These are phyloP conservation scores for Clepsis dumicolana DNA, from an alignment of 2,888 invertebrate species.

Conservation along the genomic window DNA sequence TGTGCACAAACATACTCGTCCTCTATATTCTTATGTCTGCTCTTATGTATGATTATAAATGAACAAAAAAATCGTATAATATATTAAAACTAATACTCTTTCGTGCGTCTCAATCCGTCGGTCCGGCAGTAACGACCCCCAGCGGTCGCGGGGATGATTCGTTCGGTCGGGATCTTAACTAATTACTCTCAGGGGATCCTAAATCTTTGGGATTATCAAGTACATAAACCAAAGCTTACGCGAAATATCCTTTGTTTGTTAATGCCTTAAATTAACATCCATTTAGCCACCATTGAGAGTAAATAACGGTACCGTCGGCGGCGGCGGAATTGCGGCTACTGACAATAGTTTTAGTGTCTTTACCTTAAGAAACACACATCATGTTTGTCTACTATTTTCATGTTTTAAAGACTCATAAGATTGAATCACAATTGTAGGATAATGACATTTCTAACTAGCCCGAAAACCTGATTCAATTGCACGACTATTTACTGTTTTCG, in stretches of 20 bases:
- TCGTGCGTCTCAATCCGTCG: not conserved
- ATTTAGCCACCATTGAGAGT: slow-evolving; percentile 10
- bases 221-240: slow-evolving; percentile 16
- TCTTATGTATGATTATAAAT: not conserved
- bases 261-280: slow-evolving; percentile 22
- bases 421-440: not conserved
- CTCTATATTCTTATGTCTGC: no score
- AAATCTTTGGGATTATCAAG: slow-evolving; percentile 31
- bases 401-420: no score
- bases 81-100: slow-evolving; percentile 1
- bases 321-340: no score
- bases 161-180: slow-evolving; percentile 33
- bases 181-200: slow-evolving; percentile 38
- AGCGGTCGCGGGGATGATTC: slow-evolving; percentile 12
- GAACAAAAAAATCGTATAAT: not conserved
- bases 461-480: no score
- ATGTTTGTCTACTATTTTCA: no score
- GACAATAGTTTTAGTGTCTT: no score
- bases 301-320: not conserved
- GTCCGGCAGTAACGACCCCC: slow-evolving; percentile 19
- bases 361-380: no score
- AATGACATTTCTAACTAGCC: not conserved
- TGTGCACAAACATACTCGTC: no score
- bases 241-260: slow-evolving; percentile 11
- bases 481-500: no score